Conservation (phyloP, 2,113 vertebrate genomes). For the Sebastes schlegelii region DNA sequence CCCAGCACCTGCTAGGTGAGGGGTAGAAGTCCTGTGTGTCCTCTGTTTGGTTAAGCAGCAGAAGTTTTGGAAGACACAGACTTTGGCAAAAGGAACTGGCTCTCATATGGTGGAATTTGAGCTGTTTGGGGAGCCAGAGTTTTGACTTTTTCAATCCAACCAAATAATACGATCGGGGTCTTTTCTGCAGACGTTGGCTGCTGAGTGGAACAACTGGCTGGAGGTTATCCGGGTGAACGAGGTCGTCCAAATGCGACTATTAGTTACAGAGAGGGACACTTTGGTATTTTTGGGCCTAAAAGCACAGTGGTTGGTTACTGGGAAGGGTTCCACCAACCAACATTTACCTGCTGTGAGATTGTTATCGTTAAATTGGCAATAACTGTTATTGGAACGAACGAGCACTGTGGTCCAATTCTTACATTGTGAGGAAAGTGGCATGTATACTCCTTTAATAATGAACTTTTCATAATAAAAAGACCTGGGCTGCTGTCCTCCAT, state of each 20-base stretch:
- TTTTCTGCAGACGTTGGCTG: conserved; percentile 18
- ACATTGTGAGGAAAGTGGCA: neutral
- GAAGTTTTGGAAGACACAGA: conserved; percentile 32
- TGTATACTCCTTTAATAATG: neutral
- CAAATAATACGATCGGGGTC: conserved; percentile 23
- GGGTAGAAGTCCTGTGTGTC: neutral
- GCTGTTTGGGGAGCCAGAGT: conserved; percentile 20
- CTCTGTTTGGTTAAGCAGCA: neutral
- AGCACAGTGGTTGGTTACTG: neutral
- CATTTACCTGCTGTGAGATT: conserved; percentile 11
- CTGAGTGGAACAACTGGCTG: conserved; percentile 24
- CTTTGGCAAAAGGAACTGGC: conserved; percentile 22
- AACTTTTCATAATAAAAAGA: conserved; percentile 19
- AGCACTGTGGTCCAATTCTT: neutral
- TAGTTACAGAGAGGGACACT: neutral
- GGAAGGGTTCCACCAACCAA: neutral
- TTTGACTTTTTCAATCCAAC: conserved; percentile 22
- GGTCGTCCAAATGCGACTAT: neutral
- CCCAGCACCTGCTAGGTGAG: conserved; percentile 23
- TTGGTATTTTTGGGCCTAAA: neutral
- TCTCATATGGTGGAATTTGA: conserved; percentile 27
- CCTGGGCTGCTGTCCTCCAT: conserved; percentile 92
- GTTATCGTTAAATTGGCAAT: neutral
- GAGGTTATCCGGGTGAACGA: conserved; percentile 8
- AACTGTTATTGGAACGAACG: neutral